Conservation (phyloP, 2,888 invertebrate genomes). For the Trichogramma dendrolimi region DNA sequence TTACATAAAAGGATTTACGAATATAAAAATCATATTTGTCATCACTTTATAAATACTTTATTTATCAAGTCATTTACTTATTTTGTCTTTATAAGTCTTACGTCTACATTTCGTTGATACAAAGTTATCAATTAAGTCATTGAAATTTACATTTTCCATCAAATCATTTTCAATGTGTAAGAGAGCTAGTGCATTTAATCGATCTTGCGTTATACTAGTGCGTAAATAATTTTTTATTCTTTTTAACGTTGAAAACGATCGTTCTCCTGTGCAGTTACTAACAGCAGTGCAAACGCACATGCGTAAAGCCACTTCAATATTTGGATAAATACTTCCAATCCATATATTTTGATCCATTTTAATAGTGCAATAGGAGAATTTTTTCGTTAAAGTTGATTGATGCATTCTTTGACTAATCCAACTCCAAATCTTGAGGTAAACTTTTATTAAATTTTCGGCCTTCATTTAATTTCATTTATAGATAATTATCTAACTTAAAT, state of each 20-base stretch:
- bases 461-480: conserved; percentile 8
- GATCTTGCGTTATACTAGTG: conserved; percentile 21
- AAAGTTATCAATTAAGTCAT: conserved; percentile 16
- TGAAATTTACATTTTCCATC: conserved; percentile 12
- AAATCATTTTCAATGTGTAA: conserved; percentile 20
- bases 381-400: conserved; percentile 6
- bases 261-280: conserved; percentile 27
- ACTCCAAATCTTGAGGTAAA: conserved; percentile 14
- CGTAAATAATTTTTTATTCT: conserved; percentile 24
- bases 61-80: no score
- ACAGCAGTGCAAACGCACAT: conserved; percentile 23
- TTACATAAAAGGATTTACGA: no score
- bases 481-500: neutral
- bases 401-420: conserved; percentile 5
- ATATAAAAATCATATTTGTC: no score
- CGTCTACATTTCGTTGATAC: conserved; percentile 2
- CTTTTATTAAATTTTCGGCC: conserved; percentile 10
- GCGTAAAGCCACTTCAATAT: conserved; percentile 23
- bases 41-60: no score
- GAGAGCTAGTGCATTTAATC: conserved; percentile 21
- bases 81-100: neutral
- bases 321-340: conserved; percentile 22
- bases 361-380: conserved; percentile 47
- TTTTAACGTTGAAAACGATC: conserved; percentile 26
- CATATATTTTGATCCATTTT: conserved; percentile 29